Conservation (phyloP, 2,113 vertebrate species). For the Ailuropoda melanoleuca region DNA sequence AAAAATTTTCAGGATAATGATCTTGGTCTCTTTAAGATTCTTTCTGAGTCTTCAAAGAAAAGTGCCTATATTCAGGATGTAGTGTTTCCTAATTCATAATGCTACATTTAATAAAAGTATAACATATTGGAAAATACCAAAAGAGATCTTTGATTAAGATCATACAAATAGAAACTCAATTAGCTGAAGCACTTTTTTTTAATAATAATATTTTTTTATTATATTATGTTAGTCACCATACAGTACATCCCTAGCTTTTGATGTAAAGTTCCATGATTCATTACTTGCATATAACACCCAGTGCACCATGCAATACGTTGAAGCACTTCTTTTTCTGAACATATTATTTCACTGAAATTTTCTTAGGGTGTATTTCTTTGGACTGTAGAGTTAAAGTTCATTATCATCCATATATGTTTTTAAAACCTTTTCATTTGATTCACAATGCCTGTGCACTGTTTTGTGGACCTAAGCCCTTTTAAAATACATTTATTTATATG, state of each 20-base stretch:
- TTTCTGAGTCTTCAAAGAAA: constrained; percentile 33
- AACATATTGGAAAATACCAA: not conserved
- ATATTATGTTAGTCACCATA: no score
- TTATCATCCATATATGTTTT: not conserved
- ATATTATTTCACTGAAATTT: not conserved
- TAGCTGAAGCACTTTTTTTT: not conserved
- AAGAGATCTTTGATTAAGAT: not conserved
- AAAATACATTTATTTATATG: not conserved
- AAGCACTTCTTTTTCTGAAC: not conserved
- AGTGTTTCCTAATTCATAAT: not conserved
- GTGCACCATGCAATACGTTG: no score
- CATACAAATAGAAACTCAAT: constrained; percentile 1
- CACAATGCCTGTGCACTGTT: not conserved
- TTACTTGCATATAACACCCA: no score
- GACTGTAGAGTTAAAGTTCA: not conserved
- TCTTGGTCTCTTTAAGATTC: not conserved
- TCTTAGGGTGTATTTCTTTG: not conserved
- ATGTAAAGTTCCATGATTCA: no score
- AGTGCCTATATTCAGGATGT: not conserved
- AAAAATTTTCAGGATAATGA: not conserved
- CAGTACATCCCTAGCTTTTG: no score
- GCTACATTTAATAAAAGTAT: not conserved
- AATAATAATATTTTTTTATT: no score
- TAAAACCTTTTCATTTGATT: not conserved
- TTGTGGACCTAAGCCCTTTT: not conserved